phyloP scores from a whole-genome alignment of 2,797 vertebrate species.

The Fistularia tabacaria region DNA sequence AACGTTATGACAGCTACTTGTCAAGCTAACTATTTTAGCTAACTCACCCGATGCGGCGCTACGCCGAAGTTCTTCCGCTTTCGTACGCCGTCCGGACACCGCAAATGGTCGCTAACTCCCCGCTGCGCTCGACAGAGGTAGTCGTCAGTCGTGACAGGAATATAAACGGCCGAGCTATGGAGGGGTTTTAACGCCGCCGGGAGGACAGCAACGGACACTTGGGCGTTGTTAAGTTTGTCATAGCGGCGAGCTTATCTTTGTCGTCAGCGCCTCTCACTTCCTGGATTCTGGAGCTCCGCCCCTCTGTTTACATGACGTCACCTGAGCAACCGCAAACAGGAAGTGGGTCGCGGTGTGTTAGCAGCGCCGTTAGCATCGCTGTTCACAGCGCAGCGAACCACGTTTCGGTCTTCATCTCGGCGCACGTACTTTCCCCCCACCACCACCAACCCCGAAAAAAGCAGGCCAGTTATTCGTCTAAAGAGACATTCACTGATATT shows the following conservation, averaged over 20 bases:
- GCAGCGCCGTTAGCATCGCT: too few relatives aligned
- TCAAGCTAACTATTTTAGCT: constrained; percentile 45
- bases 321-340: neutral
- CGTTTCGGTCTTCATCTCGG: too few relatives aligned
- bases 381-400: too few relatives aligned
- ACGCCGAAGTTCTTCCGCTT: constrained; percentile 61
- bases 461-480: too few relatives aligned
- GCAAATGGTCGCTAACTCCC: constrained; percentile 4
- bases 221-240: constrained; percentile 1
- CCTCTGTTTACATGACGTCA: constrained; percentile 55
- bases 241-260: neutral
- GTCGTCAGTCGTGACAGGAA: neutral
- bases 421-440: too few relatives aligned
- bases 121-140: neutral
- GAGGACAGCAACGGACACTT: neutral
- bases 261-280: constrained; percentile 4
- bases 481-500: too few relatives aligned
- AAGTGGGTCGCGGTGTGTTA: neutral
- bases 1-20: neutral
- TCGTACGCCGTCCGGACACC: constrained; percentile 31
- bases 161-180: too few relatives aligned
- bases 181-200: too few relatives aligned
- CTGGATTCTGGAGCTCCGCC: constrained; percentile 31
- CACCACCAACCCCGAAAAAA: too few relatives aligned
- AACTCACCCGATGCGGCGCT: constrained; percentile 16